Percentiles rank a stretch among this genome's conserved stretches.
phyloP scores from a whole-genome alignment of 2,113 vertebrate genomes.

The Haemorhous mexicanus region DNA sequence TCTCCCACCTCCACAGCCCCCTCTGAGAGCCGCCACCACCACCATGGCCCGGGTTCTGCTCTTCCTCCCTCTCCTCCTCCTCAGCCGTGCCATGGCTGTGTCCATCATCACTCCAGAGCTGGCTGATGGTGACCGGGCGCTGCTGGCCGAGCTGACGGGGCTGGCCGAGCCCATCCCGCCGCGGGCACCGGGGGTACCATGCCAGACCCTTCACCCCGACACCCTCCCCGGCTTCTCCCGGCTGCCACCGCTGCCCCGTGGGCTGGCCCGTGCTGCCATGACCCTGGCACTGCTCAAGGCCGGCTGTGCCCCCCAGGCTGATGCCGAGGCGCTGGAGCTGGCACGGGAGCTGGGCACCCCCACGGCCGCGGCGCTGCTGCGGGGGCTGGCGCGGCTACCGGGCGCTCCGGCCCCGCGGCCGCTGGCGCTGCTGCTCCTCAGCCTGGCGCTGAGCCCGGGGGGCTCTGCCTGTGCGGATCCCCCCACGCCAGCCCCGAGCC shows the following conservation, averaged over 20 bases:
- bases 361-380: conserved; percentile 68
- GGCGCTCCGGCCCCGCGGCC: not conserved
- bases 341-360: conserved; percentile 61
- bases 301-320: conserved; percentile 70
- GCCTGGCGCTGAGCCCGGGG: conserved; percentile 68
- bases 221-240: conserved; percentile 63
- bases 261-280: conserved; percentile 77
- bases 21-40: not conserved
- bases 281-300: conserved; percentile 74
- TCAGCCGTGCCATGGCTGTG: rapidly evolving
- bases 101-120: rapidly evolving
- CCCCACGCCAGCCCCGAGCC: not conserved
- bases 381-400: conserved; percentile 61
- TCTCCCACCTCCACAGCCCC: not conserved
- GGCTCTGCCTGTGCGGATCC: not conserved
- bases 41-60: not conserved
- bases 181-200: not conserved
- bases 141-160: not conserved
- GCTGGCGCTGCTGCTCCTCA: conserved; percentile 70
- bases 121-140: rapidly evolving
- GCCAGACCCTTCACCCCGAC: conserved; percentile 67
- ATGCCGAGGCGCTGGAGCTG: conserved; percentile 63
- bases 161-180: rapidly evolving
- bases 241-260: conserved; percentile 62
- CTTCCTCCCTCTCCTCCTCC: not conserved